Evolutionary conservation across 2,888 invertebrate species (phyloP), one percentile per base, ranked within the genome.

Genomic region (Eupithecia inturbata): DNA sequence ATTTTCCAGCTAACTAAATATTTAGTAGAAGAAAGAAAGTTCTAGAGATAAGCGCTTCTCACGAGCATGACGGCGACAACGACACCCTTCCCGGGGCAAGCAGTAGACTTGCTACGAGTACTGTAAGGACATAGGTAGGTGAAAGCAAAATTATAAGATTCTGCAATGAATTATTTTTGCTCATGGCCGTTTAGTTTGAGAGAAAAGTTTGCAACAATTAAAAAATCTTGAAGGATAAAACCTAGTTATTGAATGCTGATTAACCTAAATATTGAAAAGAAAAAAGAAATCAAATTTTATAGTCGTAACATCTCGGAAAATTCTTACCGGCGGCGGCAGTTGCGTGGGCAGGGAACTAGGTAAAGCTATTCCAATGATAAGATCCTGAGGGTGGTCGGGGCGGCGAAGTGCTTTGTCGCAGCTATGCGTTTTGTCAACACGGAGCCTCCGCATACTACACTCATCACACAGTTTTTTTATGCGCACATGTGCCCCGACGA

Each of bases 381-480:
- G 75, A 77, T 77, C 80, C 79, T 77, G 87, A 88, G 90, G 92
- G 92, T 91, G 92, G 92, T 91, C 80, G 84, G 82, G 82, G 82
- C 83, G 82, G 82, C 83, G 81, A 85, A 81, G 74, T 83, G 87
- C 89, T 88, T 88, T 86, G 88, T 86, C 88, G 83, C 86, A 90
- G 90, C 89, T 94, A 93, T 94, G 93, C 92, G 91, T 88, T 91
- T 85, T 93, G 93, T 94, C 94, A 94, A 93, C 92, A 94, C 85
- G 77, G 82, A 81, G 82, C 84, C 89, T 85, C 84, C 85, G 82
- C 87, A 83, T 87, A 88, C 89, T 87, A 84, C 86, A 88, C 89
- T 87, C 86, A 84, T 86, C 86, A 90, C 89, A 91, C 89, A 88
- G 83, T 89, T 92, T 92, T n/a, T 92, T 92, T 92, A 88, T 87